phyloP scores from a whole-genome alignment of 2,797 vertebrate species.

The Streptopelia turtur region DNA sequence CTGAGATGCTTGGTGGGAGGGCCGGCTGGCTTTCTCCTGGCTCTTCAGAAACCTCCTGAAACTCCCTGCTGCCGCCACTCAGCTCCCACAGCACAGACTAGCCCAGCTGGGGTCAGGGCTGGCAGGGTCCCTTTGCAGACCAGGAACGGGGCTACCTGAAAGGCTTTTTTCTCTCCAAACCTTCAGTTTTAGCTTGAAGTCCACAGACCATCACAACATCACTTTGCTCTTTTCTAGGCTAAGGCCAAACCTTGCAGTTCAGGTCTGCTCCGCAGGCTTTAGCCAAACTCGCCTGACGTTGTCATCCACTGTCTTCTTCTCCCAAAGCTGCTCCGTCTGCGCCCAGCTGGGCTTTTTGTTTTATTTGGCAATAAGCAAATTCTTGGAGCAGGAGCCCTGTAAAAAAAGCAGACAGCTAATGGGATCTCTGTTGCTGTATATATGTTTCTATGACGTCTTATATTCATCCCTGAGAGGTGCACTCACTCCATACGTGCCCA shows the following conservation, averaged over 20 bases:
- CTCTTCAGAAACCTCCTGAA: background rate
- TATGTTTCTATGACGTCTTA: background rate
- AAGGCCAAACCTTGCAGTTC: background rate
- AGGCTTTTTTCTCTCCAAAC: background rate
- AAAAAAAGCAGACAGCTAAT: background rate
- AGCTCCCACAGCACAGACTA: background rate
- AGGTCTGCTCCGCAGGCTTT: background rate
- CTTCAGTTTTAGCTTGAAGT: background rate
- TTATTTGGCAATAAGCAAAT: background rate
- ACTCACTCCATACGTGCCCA: background rate
- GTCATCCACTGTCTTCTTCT: background rate
- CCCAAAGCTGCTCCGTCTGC: background rate
- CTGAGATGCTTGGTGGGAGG: too few relatives aligned
- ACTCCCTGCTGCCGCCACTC: background rate
- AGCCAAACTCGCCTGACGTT: background rate
- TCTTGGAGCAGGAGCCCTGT: background rate
- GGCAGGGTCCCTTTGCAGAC: background rate
- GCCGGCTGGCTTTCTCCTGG: background rate
- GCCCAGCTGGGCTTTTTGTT: background rate
- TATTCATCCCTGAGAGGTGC: background rate
- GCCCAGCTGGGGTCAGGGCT: accelerated
- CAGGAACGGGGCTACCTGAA: background rate
- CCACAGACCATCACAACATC: background rate
- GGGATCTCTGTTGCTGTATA: background rate
- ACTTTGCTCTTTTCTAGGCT: background rate